Base-by-base conservation (phyloP, 2,113 vertebrate species). In the Amblyopsis rosae region DNA sequence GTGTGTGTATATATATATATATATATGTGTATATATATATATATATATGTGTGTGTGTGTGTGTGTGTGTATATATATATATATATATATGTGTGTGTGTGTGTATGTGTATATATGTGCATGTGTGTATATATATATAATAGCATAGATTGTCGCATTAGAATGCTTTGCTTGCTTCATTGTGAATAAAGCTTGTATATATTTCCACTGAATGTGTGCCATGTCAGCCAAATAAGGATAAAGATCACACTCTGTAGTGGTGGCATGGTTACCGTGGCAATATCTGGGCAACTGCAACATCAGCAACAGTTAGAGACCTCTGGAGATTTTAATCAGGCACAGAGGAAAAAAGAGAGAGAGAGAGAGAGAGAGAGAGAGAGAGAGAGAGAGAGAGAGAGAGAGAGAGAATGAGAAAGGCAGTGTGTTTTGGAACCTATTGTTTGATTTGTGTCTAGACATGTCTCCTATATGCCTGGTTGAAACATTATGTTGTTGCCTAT, bases 231-330 rank as follows among this genome's bases (percentile, higher is more conserved):
- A 11, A 48, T 54, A 8, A 9, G 68, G 11, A 50, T 16, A 54
- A 57, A 67, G 55, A 62, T 59, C 19, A 19, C 54, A 72, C 33
- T 35, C 49, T 58, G 54, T 45, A 55, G 72, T 72, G 72, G 67
- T 68, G 73, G 63, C 56, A 61, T 45, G 35, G 67, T 87, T 77
- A 76, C 78, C 70, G 83, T 80, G 58, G 76, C n/a, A 8, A 80
- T 78, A 83, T 72, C 81, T 58, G 58, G 63, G 82, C 79, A 86
- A 86, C 79, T 33, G 9, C 46, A 35, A 57, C 64, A 35, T 65
- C 75, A 71, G 32, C 69, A 46, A 12, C 58, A 55, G 57, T 50
- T 47, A 56, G 70, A 79, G 65, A 17, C 63, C 80, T 78, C 66
- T 45, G 54, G 33, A 55, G 62, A 11, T 12, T 41, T 26, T n/a